Evolutionary conservation across 2,888 invertebrate species (phyloP).

Genomic region (Drosophila atroscutellata): DNA sequence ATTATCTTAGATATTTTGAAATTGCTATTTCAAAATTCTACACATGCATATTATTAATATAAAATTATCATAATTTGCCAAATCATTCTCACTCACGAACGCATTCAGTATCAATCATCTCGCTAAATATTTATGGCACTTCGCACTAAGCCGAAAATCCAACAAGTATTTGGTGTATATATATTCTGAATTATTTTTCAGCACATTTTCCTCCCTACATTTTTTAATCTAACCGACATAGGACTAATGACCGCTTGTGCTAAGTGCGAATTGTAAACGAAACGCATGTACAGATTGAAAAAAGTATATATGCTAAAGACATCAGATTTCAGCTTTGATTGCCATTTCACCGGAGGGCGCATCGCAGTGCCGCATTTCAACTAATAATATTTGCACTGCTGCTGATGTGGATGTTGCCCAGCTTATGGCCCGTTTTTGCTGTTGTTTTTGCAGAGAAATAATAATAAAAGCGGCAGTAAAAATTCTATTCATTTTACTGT

Average conservation of each 20-base stretch:
- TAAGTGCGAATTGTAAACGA: conserved; percentile 4
- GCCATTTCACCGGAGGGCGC: conserved; percentile 40
- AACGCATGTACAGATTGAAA: conserved; percentile 4
- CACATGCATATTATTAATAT: background rate
- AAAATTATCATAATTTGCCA: background rate
- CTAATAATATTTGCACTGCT: conserved; percentile 73
- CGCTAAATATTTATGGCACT: background rate
- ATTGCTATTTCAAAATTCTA: background rate
- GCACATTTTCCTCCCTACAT: background rate
- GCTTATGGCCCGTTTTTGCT: conserved; percentile 37
- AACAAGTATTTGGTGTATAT: background rate
- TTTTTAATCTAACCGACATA: conserved; percentile 20
- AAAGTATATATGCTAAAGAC: conserved; percentile 67
- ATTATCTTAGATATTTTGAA: background rate
- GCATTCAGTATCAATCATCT: background rate
- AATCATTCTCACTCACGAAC: background rate
- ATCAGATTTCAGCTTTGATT: conserved; percentile 67
- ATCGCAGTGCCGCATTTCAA: conserved; percentile 42
- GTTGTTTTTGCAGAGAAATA: conserved; percentile 55
- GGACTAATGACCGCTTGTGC: conserved; percentile 33
- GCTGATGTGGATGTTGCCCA: conserved; percentile 17
- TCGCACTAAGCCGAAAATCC: background rate
- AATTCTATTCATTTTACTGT: conserved; percentile 81
- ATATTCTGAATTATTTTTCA: conserved; percentile 3
- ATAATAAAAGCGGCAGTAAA: conserved; percentile 76